Evolutionary conservation across 2,797 vertebrate genomes (phyloP).

Genomic region (Melanotaenia pygmaea): DNA sequence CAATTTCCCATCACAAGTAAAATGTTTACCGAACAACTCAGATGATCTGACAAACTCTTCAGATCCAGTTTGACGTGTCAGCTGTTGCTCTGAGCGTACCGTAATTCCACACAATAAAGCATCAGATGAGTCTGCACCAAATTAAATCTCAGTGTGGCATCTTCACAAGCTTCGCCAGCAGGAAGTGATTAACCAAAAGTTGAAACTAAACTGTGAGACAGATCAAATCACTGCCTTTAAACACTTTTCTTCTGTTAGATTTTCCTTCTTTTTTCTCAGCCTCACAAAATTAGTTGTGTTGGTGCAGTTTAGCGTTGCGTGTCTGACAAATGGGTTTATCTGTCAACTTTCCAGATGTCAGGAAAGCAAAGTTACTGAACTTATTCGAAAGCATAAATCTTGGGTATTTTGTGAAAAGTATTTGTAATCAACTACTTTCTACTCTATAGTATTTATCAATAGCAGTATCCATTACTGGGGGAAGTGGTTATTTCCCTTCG

Average conservation of each 20-base stretch:
- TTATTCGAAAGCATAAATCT: neutral
- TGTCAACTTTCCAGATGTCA: neutral
- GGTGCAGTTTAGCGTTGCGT: neutral
- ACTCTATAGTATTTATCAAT: neutral
- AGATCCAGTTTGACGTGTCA: conserved; percentile 13
- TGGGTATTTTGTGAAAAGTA: neutral
- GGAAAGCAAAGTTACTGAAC: neutral
- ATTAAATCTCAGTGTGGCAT: conserved; percentile 4
- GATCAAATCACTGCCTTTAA: neutral
- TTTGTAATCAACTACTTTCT: neutral
- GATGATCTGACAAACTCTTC: neutral
- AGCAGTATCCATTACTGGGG: too few relatives aligned
- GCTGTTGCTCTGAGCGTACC: neutral
- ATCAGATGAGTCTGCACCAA: neutral
- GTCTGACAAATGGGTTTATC: neutral
- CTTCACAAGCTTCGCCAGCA: neutral
- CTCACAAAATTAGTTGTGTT: neutral
- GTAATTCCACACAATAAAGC: neutral
- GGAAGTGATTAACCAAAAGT: neutral
- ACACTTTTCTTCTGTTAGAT: neutral
- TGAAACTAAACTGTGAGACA: neutral
- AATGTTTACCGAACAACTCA: conserved; percentile 18
- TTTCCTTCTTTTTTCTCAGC: neutral
- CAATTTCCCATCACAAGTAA: too few relatives aligned
- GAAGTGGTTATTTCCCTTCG: too few relatives aligned